phyloP scores from a whole-genome alignment of 2,797 vertebrate genomes.

The Crocodylus rhombifer region DNA sequence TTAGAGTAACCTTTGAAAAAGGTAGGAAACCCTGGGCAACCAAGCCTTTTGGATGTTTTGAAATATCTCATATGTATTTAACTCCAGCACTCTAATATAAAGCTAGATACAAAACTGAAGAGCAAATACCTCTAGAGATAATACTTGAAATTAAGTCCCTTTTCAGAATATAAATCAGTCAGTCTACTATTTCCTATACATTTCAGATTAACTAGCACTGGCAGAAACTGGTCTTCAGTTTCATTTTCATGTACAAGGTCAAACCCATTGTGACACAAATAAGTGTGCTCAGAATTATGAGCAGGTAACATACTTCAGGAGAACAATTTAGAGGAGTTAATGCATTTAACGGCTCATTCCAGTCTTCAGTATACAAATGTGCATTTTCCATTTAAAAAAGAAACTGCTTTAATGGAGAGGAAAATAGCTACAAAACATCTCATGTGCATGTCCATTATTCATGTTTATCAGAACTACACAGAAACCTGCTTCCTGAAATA shows the following conservation, averaged over 20 bases:
- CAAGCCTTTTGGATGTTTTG: background rate
- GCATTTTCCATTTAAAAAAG: slow-evolving; percentile 46
- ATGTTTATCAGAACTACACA: background rate
- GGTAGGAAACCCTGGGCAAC: background rate
- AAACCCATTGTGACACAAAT: background rate
- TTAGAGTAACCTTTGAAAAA: background rate
- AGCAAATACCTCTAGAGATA: slow-evolving; percentile 4
- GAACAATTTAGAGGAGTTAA: slow-evolving; percentile 9
- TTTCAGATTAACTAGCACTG: slow-evolving; percentile 7
- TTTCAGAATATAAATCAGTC: slow-evolving; percentile 9
- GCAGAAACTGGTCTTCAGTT: background rate
- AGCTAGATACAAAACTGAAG: background rate
- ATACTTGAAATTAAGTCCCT: fast-evolving
- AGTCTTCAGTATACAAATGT: background rate
- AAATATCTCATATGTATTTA: slow-evolving; percentile 13
- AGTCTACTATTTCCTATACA: background rate
- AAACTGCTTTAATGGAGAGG: slow-evolving; percentile 50
- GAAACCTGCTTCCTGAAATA: background rate
- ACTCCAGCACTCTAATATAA: slow-evolving; percentile 15
- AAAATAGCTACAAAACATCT: slow-evolving; percentile 41
- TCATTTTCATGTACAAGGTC: slow-evolving; percentile 11
- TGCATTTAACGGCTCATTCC: slow-evolving; percentile 28
- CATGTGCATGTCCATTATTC: slow-evolving; percentile 17
- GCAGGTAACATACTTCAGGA: background rate
- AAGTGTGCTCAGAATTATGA: slow-evolving; percentile 20